Conservation (phyloP, 2,888 invertebrate genomes). For the Synergus gifuensis region DNA sequence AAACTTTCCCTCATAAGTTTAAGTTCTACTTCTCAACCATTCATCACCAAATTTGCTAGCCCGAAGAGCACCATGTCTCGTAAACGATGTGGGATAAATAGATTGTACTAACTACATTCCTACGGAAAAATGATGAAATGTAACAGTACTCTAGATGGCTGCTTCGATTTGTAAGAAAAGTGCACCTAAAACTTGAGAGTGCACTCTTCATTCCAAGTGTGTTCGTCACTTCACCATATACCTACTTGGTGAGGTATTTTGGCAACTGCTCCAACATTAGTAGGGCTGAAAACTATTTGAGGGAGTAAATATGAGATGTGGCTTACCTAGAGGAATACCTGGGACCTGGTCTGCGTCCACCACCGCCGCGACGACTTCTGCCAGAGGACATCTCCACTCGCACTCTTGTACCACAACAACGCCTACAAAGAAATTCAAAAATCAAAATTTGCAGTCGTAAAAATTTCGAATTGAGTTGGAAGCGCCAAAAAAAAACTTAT, state of each 20-base stretch:
- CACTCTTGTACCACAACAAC: conserved; percentile 93
- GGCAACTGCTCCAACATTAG: conserved; percentile 62
- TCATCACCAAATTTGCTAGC: not conserved
- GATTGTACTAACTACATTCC: conserved; percentile 52
- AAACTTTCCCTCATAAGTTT: not conserved
- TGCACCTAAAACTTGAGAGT: conserved; percentile 54
- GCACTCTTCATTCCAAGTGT: conserved; percentile 58
- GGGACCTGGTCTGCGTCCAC: conserved; percentile 72
- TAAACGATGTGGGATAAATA: not conserved
- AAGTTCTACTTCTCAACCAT: not conserved
- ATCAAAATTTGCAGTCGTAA: not conserved
- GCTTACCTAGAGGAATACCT: conserved; percentile 73
- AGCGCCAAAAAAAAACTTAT: not conserved
- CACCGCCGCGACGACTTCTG: conserved; percentile 86
- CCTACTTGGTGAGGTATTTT: conserved; percentile 66
- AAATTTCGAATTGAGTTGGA: not conserved
- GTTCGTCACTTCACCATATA: conserved; percentile 62
- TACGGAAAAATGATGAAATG: conserved; percentile 45
- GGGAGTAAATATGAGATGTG: conserved; percentile 3
- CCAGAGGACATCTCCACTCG: conserved; percentile 96
- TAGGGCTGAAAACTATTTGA: conserved; percentile 57
- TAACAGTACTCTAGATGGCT: not conserved
- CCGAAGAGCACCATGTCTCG: not conserved
- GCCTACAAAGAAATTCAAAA: conserved; percentile 79
- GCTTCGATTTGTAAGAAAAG: conserved; percentile 51